Evolutionary conservation across 1,140 invertebrate species (phyloP).

Genomic region (Leptinotarsa texana): DNA sequence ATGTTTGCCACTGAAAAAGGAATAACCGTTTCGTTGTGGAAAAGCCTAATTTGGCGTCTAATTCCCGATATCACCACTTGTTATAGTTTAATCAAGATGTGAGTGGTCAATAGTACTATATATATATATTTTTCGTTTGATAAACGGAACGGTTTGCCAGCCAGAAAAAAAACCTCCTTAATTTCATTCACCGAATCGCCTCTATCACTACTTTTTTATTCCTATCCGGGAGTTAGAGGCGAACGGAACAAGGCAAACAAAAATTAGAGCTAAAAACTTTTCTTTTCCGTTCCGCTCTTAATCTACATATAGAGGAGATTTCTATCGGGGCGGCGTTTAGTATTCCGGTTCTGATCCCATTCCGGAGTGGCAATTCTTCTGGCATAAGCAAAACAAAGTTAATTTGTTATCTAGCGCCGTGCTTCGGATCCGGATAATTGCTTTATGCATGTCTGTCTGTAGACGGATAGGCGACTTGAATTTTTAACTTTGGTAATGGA

Average conservation of each 20-base stretch:
- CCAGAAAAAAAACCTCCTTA: too few relatives aligned
- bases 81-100: too few relatives aligned
- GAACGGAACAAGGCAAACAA: neutral
- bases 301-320: constrained; percentile 8
- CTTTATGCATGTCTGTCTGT: neutral
- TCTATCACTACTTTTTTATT: too few relatives aligned
- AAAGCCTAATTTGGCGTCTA: too few relatives aligned
- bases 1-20: too few relatives aligned
- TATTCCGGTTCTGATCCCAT: neutral
- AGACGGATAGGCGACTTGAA: neutral
- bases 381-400: constrained; percentile 6
- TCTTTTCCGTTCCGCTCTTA: neutral
- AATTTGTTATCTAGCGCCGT: neutral
- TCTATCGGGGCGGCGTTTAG: neutral
- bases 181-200: too few relatives aligned
- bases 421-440: neutral
- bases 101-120: too few relatives aligned
- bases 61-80: too few relatives aligned
- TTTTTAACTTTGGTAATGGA: neutral
- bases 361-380: constrained; percentile 7
- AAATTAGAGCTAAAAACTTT: neutral
- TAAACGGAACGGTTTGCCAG: too few relatives aligned
- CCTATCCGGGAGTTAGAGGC: neutral
- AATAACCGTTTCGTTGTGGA: too few relatives aligned
- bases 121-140: too few relatives aligned